Evolutionary conservation across 2,888 invertebrate genomes (phyloP), one percentile per base, ranked within the genome.

Genomic region (Patella pellucida): DNA sequence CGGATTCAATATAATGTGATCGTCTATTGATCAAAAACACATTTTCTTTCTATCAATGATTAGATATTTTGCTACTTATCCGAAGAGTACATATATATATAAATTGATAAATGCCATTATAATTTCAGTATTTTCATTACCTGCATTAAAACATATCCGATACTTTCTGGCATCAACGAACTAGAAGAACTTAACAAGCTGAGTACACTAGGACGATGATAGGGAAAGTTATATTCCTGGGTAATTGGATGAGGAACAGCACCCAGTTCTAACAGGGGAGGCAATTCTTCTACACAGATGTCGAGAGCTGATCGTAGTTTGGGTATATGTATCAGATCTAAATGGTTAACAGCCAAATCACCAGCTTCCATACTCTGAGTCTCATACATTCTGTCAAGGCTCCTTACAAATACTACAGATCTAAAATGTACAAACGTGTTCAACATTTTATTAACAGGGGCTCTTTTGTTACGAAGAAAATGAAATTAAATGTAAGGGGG

Each of bases 81-180:
- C 31, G 9, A 41, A 41, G 41, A 41, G 0, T 41, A 41, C 7
- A 41, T 9, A 41, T 41, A 41, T 27, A 27, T 41, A 7, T 9
- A 41, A 41, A 9, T 41, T 41, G 41, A 41, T 41, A 41, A 41
- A 41, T 41, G 7, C 1, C 41, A 41, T 41, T 41, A 41, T 41
- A 41, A 9, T 41, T 41, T 9, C 41, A 41, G 7, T 74, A 41
- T 41, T 41, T 41, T 9, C 41, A 41, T 41, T 74, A 89, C 89
- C 88, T 90, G 89, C 27, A 89, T 80, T 3, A 90, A 82, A 11
- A 88, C 88, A 81, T 88, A 88, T 69, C 89, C 89, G 14, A 89
- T 83, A 50, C 87, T 87, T 78, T 89, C 88, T 19, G 90, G 88
- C 88, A 89, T 87, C 78, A 85, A 79, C 4, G 84, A 80, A 54